Evolutionary conservation across 2,888 invertebrate species (phyloP).

Genomic region (Drosophila atripex): DNA sequence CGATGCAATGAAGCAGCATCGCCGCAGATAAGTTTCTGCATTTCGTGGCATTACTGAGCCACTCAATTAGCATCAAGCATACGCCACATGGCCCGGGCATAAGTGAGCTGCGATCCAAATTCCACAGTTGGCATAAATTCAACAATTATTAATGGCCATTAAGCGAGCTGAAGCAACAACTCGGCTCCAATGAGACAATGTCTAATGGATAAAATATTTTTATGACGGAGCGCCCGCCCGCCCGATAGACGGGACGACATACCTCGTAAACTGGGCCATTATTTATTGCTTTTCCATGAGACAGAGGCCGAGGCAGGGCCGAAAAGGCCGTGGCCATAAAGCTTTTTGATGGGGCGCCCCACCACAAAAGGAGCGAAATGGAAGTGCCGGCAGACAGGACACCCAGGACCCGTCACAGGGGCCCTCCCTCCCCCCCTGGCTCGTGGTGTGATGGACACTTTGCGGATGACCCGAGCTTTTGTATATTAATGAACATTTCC

Average conservation of each 20-base stretch:
- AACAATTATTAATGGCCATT: conserved; percentile 77
- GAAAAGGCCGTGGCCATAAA: conserved; percentile 45
- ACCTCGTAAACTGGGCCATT: conserved; percentile 65
- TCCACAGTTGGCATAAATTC: conserved; percentile 65
- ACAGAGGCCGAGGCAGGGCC: conserved; percentile 37
- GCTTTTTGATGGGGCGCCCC: conserved; percentile 37
- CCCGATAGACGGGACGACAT: conserved; percentile 17
- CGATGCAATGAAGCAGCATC: neutral
- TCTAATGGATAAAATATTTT: conserved; percentile 76
- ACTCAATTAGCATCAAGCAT: conserved; percentile 48
- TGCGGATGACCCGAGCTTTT: conserved; percentile 47
- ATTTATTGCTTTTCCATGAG: conserved; percentile 72
- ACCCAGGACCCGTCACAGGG: conserved; percentile 10
- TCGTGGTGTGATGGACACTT: conserved; percentile 55
- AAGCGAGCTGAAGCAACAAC: conserved; percentile 50
- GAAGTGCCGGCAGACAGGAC: conserved; percentile 14
- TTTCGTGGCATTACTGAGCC: neutral
- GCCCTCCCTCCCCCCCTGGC: conserved; percentile 25
- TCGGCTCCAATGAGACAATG: conserved; percentile 46
- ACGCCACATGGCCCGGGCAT: conserved; percentile 37
- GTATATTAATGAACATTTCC: conserved; percentile 63
- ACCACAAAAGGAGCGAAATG: conserved; percentile 20
- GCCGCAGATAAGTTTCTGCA: too few species aligned
- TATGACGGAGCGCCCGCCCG: conserved; percentile 46
- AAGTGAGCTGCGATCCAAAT: conserved; percentile 47